phyloP scores from a whole-genome alignment of 2,888 invertebrate species.

The Eupeodes latifasciatus region DNA sequence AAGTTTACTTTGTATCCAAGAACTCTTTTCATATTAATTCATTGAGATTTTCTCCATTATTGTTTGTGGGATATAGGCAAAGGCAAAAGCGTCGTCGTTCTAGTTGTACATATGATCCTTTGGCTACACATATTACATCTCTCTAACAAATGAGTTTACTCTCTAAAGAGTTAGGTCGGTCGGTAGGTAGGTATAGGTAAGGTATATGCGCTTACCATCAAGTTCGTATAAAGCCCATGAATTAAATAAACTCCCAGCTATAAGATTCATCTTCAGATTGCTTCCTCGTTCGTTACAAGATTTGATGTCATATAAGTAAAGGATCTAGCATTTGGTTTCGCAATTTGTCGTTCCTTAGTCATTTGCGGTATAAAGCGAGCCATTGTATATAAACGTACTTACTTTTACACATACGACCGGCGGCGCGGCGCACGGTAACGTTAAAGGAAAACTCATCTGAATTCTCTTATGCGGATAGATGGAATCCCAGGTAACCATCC shows the following conservation, averaged over 20 bases:
- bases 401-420: background rate
- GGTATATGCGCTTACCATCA: background rate
- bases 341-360: constrained; percentile 39
- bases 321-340: constrained; percentile 55
- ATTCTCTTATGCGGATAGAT: background rate
- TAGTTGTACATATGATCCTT: too few species aligned
- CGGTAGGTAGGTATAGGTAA: too few species aligned
- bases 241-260: constrained; percentile 53
- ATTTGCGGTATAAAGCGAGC: constrained; percentile 46
- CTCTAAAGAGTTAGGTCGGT: constrained; percentile 18
- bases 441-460: constrained; percentile 22
- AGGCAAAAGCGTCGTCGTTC: too few species aligned
- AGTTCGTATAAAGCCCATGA: constrained; percentile 52
- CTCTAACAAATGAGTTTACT: constrained; percentile 51
- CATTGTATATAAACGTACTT: constrained; percentile 30
- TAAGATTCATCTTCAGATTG: constrained; percentile 59
- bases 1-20: constrained; percentile 40
- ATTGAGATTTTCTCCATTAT: constrained; percentile 32
- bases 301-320: constrained; percentile 14
- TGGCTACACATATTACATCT: background rate
- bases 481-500: constrained; percentile 14
- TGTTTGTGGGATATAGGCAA: background rate
- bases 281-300: constrained; percentile 51
- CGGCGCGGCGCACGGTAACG: background rate
- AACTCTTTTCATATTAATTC: constrained; percentile 42